These are phyloP conservation scores for Aegithalos caudatus DNA, from an alignment of 2,113 vertebrate species.

Conservation along the genomic window DNA sequence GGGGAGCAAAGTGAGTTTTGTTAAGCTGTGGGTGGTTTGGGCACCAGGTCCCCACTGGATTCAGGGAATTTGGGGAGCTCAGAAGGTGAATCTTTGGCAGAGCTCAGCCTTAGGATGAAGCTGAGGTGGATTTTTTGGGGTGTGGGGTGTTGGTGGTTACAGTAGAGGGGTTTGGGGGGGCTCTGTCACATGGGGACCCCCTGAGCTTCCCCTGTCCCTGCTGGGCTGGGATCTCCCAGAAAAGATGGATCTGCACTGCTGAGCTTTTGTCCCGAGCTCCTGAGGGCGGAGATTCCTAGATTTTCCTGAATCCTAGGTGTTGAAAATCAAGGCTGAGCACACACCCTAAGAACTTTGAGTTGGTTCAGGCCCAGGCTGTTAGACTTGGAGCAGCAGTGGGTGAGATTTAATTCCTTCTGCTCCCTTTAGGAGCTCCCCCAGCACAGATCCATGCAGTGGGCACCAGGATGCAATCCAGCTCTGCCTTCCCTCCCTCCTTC, in stretches of 20 bases:
- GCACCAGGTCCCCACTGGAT: accelerated
- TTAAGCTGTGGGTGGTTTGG: background rate
- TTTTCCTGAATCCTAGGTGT: no score
- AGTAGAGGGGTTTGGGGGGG: background rate
- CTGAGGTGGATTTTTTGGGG: accelerated
- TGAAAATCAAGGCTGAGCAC: no score
- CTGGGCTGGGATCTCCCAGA: background rate
- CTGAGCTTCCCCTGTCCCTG: background rate
- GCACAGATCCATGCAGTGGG: no score
- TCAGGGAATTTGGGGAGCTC: background rate
- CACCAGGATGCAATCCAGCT: no score
- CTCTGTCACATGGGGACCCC: background rate
- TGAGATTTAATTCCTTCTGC: no score
- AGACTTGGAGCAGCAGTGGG: no score
- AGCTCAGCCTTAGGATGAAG: background rate
- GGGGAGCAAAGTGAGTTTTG: background rate
- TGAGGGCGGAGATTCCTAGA: no score
- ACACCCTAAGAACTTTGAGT: no score
- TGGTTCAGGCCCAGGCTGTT: no score
- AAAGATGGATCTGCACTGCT: background rate
- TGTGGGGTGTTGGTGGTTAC: background rate
- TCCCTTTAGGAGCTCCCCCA: no score
- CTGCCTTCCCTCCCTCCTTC: no score
- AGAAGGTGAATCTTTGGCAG: background rate
- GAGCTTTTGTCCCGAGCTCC: background rate